phyloP scores from a whole-genome alignment of 2,113 vertebrate species.

The Hiodon alosoides region DNA sequence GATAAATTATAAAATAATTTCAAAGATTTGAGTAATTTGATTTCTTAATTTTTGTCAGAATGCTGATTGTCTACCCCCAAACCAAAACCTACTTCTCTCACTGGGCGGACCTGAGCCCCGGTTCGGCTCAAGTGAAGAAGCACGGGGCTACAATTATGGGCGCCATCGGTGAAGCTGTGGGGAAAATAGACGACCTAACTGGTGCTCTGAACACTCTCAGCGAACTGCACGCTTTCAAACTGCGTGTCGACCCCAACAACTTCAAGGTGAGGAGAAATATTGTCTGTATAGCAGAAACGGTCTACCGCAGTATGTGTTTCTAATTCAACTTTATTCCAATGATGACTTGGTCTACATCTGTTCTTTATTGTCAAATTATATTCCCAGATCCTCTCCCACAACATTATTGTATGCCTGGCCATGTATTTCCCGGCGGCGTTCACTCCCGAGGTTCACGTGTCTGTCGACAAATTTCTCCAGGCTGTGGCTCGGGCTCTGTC shows the following conservation, averaged over 20 bases:
- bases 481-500: slow-evolving; percentile 28
- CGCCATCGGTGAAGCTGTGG: slow-evolving; percentile 33
- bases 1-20: no score
- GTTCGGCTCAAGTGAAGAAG: slow-evolving; percentile 11
- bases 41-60: slow-evolving; percentile 5
- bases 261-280: slow-evolving; percentile 35
- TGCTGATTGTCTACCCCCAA: slow-evolving; percentile 23
- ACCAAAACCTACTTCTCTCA: slow-evolving; percentile 31
- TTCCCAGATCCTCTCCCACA: slow-evolving; percentile 28
- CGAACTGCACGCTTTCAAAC: slow-evolving; percentile 42
- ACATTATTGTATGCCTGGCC: slow-evolving; percentile 26
- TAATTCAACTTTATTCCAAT: no score
- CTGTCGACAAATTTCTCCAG: slow-evolving; percentile 37
- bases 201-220: slow-evolving; percentile 29
- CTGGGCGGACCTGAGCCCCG: slow-evolving; percentile 10
- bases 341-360: background rate
- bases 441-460: slow-evolving; percentile 36
- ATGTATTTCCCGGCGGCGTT: slow-evolving; percentile 33
- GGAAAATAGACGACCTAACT: slow-evolving; percentile 40
- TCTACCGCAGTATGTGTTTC: no score
- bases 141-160: slow-evolving; percentile 37
- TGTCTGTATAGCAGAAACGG: background rate
- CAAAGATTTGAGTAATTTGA: background rate
- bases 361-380: background rate
- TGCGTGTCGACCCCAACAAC: slow-evolving; percentile 47